Base-by-base conservation (phyloP, 2,113 vertebrate species). In the Rhabdomys dilectus region DNA sequence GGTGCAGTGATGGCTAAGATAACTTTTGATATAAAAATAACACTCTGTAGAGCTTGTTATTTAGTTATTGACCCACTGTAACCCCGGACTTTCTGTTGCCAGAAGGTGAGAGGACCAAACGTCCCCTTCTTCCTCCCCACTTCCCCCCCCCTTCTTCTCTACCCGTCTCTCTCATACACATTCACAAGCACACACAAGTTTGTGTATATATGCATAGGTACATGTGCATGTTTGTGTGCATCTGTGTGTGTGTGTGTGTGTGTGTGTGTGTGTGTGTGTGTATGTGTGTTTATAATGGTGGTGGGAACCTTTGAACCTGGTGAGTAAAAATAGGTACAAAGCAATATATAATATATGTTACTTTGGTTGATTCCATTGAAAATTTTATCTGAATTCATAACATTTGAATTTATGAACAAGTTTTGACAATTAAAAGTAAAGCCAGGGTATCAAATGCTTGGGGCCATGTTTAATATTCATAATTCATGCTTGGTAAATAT, bases 21-120 rank as follows among this genome's bases (percentile, higher is more conserved):
- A 60, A 77, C 62, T 98, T 97, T 89, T 92, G 84, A 91, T 53
- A 93, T 21, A 97, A 86, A 96, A 88, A 88, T 39, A 95, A 85
- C 81, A 96, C 73, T 92, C 1, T 93, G 24, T 95, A 34, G 91
- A 95, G 97, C 6, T 93, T 24, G 95, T 98, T 78, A 95, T 95
- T 48, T 87, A 89, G 21, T 77, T 96, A 97, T 80, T 97, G 86
- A 97, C 72, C 19, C 56, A 19, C 15, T 72, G 6, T 64, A 34
- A 7, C 45, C 2, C 42, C 91, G 56, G 22, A 21, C 24, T 7
- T 94, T 92, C 84, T 97, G 9, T 31, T 94, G 72, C 22, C 53
- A 70, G 31, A 85, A 96, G 73, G 11, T 93, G 95, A 97, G 94
- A 45, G 16, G 60, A 3, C 42, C 80, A 39, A 42, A 39, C 7